A percentile compares a stretch with the other conserved stretches of the same genome.
phyloP scores from a whole-genome alignment of 1,140 invertebrate species.

The Pogonomyrmex barbatus region DNA sequence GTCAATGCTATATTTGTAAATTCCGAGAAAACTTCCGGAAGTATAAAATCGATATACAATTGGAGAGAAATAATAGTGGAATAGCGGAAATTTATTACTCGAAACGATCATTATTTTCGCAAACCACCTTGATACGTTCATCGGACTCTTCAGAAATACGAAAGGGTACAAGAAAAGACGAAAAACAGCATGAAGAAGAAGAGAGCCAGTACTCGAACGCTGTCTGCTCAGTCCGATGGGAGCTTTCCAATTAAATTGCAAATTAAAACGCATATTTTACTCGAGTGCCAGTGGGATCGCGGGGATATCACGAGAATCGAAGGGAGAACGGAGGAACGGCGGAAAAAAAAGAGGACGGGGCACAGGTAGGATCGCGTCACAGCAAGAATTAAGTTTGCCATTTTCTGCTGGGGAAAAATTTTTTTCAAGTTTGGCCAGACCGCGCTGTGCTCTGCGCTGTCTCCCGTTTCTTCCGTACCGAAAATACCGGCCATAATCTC shows the following conservation, averaged over 20 bases:
- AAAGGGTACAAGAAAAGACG: constrained; percentile 19
- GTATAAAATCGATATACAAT: neutral
- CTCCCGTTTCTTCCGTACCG: neutral
- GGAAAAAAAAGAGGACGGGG: neutral
- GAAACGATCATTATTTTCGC: constrained; percentile 17
- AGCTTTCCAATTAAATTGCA: constrained; percentile 77
- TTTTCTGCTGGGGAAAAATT: constrained; percentile 47
- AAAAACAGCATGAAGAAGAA: neutral
- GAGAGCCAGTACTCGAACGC: constrained; percentile 37
- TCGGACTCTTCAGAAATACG: constrained; percentile 33
- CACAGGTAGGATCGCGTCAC: constrained; percentile 2
- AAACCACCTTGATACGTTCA: constrained; percentile 6
- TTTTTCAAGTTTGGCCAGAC: constrained; percentile 3
- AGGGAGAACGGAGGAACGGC: neutral
- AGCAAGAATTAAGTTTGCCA: constrained; percentile 67
- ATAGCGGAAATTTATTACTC: constrained; percentile 49
- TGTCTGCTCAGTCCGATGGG: constrained; percentile 34
- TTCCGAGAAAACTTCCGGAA: neutral
- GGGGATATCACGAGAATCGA: constrained; percentile 51
- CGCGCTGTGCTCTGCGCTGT: neutral
- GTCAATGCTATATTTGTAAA: neutral
- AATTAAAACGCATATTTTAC: constrained; percentile 79
- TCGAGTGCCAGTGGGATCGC: constrained; percentile 54
- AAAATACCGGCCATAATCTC: constrained; percentile 53
- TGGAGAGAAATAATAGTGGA: neutral